Conservation (phyloP, 2,888 invertebrate genomes). For the Monochamus alternatus region DNA sequence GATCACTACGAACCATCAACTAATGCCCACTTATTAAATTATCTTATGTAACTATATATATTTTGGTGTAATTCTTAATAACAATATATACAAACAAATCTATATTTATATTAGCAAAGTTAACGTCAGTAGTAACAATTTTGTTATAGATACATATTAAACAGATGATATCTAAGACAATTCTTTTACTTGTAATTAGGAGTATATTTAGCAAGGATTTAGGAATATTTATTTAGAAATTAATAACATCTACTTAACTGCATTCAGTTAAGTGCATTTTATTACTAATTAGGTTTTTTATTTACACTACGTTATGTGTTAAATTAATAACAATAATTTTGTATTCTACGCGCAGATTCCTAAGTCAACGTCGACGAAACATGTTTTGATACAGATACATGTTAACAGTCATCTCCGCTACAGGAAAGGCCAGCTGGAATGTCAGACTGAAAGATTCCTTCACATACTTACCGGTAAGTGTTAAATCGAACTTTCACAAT, state of each 20-base stretch:
- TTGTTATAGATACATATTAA: conserved; percentile 15
- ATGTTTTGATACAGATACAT: conserved; percentile 5
- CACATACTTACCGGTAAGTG: conserved; percentile 17
- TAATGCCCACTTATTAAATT: conserved; percentile 12
- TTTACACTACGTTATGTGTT: too few species aligned
- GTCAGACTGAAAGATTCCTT: neutral
- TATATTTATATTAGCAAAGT: conserved; percentile 5
- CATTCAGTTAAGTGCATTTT: too few species aligned
- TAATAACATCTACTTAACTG: too few species aligned
- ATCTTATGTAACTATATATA: conserved; percentile 12
- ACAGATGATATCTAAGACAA: neutral
- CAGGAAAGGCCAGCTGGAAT: neutral
- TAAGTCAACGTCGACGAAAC: neutral
- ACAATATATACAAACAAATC: conserved; percentile 25
- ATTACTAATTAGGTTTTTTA: too few species aligned
- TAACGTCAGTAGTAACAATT: conserved; percentile 9
- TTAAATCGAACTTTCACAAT: conserved; percentile 41
- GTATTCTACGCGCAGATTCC: too few species aligned
- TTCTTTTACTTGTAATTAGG: neutral
- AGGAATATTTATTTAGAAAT: too few species aligned
- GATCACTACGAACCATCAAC: conserved; percentile 13
- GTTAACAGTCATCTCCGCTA: neutral
- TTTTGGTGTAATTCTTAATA: conserved; percentile 26
- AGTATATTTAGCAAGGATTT: too few species aligned
- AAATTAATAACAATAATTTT: too few species aligned